Conservation (phyloP, 2,797 vertebrate genomes). For the Diceros bicornis region DNA sequence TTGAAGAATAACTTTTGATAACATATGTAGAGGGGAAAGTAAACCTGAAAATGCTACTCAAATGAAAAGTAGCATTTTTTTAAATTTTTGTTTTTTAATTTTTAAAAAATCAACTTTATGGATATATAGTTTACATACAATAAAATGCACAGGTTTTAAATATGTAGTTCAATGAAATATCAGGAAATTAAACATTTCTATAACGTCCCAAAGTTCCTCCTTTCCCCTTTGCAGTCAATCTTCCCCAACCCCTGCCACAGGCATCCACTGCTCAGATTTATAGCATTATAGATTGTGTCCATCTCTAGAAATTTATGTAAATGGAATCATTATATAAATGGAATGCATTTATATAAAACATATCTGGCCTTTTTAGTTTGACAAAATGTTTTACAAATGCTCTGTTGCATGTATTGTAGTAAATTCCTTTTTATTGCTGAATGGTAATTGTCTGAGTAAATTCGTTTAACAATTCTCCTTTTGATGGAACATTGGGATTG, state of each 20-base stretch:
- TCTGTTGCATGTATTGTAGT: not conserved
- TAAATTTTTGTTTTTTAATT: not conserved
- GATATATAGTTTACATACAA: not conserved
- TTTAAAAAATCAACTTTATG: not conserved
- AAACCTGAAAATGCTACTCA: not conserved
- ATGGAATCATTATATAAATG: not conserved
- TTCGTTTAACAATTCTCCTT: not conserved
- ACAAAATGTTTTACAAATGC: not conserved
- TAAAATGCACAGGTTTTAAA: not conserved
- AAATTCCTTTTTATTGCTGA: not conserved
- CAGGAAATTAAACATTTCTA: not conserved
- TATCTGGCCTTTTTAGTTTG: not conserved
- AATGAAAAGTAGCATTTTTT: not conserved
- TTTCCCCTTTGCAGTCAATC: not conserved
- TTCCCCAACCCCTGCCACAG: not conserved
- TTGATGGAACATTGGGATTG: not conserved
- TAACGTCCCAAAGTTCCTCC: not conserved
- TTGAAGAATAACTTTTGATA: constrained; percentile 15
- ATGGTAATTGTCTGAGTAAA: not conserved
- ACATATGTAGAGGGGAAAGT: not conserved
- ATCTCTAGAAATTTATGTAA: not conserved
- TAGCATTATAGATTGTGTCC: not conserved
- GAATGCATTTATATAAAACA: not conserved
- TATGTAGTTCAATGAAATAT: not conserved
- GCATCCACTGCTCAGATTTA: not conserved